Conservation (phyloP, 1,140 invertebrate genomes). For the Camponotus vicinus region DNA sequence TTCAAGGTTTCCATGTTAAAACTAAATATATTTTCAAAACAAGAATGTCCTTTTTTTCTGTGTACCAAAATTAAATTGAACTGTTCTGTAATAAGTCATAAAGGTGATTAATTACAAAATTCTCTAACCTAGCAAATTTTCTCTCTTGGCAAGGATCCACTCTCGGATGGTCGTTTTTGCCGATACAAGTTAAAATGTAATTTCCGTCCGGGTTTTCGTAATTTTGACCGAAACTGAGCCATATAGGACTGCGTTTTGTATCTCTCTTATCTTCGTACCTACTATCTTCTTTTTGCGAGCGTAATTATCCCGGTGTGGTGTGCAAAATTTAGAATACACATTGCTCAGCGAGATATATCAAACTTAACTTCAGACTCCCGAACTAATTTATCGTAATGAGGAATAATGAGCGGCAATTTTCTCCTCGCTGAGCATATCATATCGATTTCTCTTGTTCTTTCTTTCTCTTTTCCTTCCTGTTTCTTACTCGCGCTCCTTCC, state of each 20-base stretch:
- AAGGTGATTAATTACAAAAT: slow-evolving; percentile 31
- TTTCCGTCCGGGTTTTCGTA: slow-evolving; percentile 30
- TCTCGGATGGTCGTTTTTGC: not conserved
- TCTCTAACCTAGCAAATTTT: not conserved
- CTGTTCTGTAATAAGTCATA: slow-evolving; percentile 8
- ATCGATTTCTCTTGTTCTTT: slow-evolving; percentile 41
- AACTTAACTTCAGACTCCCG: slow-evolving; percentile 61
- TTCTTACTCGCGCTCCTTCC: not conserved
- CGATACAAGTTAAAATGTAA: slow-evolving; percentile 53
- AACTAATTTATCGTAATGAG: slow-evolving; percentile 63
- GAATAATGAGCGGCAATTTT: slow-evolving; percentile 63
- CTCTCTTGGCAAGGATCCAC: not conserved
- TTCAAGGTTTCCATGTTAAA: too few relatives aligned
- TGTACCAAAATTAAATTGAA: slow-evolving; percentile 10
- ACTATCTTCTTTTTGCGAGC: slow-evolving; percentile 43
- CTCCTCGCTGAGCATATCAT: slow-evolving; percentile 42
- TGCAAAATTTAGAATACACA: slow-evolving; percentile 61
- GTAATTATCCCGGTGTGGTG: slow-evolving; percentile 50
- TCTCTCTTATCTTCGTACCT: slow-evolving; percentile 38
- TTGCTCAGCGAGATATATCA: slow-evolving; percentile 58
- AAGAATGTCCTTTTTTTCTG: too few relatives aligned
- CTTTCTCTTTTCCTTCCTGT: slow-evolving; percentile 4
- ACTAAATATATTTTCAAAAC: too few relatives aligned
- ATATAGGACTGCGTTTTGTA: slow-evolving; percentile 34
- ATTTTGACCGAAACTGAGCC: slow-evolving; percentile 24